These are phyloP conservation scores for Gibbula magus DNA, from an alignment of 2,888 invertebrate species.

Conservation along the genomic window DNA sequence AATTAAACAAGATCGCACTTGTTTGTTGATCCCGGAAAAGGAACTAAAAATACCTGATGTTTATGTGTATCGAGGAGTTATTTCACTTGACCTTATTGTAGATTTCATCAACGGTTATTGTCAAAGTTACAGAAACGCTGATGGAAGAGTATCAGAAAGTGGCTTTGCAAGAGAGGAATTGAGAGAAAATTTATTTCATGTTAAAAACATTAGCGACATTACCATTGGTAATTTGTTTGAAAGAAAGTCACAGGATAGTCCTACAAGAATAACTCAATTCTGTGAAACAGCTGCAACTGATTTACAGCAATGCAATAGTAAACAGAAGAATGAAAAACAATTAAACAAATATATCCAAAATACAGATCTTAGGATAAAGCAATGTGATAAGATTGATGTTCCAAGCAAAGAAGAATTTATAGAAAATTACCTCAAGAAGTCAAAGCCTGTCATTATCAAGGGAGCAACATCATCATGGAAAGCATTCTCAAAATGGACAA, in stretches of 20 bases:
- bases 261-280: no score
- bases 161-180: conserved; percentile 64
- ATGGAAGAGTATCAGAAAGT: conserved; percentile 50
- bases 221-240: conserved; percentile 37
- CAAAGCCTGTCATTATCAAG: conserved; percentile 70
- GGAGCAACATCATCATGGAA: conserved; percentile 62
- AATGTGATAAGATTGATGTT: conserved; percentile 55
- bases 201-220: conserved; percentile 43
- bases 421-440: conserved; percentile 62
- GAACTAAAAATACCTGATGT: conserved; percentile 28
- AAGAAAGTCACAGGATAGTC: not conserved
- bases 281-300: not conserved
- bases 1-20: conserved; percentile 51
- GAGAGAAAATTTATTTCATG: conserved; percentile 56
- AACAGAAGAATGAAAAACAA: not conserved
- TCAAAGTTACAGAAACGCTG: conserved; percentile 48
- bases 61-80: conserved; percentile 36
- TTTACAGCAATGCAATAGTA: not conserved
- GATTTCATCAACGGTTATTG: conserved; percentile 64
- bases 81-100: conserved; percentile 38
- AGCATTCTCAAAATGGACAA: conserved; percentile 69
- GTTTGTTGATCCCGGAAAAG: conserved; percentile 42
- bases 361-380: conserved; percentile 32
- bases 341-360: conserved; percentile 1
- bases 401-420: conserved; percentile 61